Evolutionary conservation across 92 coral and sea anemone genomes (phyloP).

Genomic region (Epizoanthus stellaris): DNA sequence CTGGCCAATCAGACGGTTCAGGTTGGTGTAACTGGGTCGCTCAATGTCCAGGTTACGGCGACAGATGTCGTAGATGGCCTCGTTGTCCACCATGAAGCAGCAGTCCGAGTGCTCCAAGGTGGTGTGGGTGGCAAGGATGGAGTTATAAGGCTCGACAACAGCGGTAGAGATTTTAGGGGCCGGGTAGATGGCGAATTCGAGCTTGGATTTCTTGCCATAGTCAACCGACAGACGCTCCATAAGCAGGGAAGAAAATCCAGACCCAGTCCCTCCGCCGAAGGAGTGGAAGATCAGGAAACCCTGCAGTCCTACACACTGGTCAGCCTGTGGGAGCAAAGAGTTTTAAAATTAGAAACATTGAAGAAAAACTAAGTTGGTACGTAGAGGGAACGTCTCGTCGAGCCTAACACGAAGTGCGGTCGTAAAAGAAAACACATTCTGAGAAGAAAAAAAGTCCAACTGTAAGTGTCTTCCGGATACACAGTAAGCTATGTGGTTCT

Average conservation of each 20-base stretch:
- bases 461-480: no score
- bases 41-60: conserved; percentile 76
- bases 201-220: conserved; percentile 75
- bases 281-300: conserved; percentile 75
- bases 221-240: conserved; percentile 78
- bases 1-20: conserved; percentile 75
- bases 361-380: no score
- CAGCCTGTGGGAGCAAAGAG: conserved; percentile 52
- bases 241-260: conserved; percentile 70
- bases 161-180: conserved; percentile 76
- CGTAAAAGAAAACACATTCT: no score
- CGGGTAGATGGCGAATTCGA: conserved; percentile 72
- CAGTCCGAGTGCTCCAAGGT: conserved; percentile 73
- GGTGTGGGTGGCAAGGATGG: conserved; percentile 68
- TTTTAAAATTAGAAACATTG: background rate
- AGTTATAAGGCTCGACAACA: conserved; percentile 75
- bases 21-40: conserved; percentile 68
- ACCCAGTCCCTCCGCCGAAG: conserved; percentile 79
- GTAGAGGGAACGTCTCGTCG: no score
- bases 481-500: no score
- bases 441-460: no score
- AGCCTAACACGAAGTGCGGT: no score
- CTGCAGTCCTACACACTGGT: conserved; percentile 72
- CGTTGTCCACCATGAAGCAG: conserved; percentile 75
- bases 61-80: conserved; percentile 78